These are phyloP conservation scores for Perdita meconis DNA, from an alignment of 2,888 invertebrate species.

Conservation along the genomic window DNA sequence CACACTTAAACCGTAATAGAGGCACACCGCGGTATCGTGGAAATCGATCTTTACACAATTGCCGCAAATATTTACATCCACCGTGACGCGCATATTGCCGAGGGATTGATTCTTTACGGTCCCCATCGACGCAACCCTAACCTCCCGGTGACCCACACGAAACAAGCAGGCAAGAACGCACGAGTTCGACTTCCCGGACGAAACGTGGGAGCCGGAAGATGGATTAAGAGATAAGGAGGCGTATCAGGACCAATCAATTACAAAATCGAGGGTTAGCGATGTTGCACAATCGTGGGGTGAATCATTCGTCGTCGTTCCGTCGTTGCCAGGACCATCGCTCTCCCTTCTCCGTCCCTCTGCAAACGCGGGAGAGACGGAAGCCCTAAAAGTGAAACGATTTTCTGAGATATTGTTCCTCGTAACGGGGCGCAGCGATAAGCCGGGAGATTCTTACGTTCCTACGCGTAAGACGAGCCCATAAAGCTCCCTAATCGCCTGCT, in stretches of 20 bases:
- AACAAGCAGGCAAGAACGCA: conserved; percentile 61
- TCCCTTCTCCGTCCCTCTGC: neutral
- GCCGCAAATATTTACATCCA: conserved; percentile 80
- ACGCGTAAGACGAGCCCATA: conserved; percentile 56
- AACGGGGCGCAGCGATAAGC: conserved; percentile 57
- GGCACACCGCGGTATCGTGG: conserved; percentile 54
- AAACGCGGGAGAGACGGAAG: conserved; percentile 11
- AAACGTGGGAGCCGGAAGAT: conserved; percentile 75
- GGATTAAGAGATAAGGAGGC: conserved; percentile 83
- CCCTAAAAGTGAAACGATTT: conserved; percentile 68
- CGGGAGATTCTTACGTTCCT: conserved; percentile 62
- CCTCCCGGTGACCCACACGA: conserved; percentile 43
- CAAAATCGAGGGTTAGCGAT: conserved; percentile 76
- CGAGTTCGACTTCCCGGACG: conserved; percentile 46
- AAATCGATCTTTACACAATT: conserved; percentile 76
- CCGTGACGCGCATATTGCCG: conserved; percentile 67
- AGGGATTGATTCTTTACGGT: conserved; percentile 80
- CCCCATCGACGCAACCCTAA: conserved; percentile 26
- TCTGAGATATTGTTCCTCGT: conserved; percentile 66
- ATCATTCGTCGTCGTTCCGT: conserved; percentile 61
- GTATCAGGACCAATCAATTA: conserved; percentile 83
- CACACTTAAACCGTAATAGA: conserved; percentile 62
- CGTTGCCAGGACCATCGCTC: neutral
- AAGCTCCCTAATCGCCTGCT: conserved; percentile 66
- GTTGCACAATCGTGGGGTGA: conserved; percentile 58